Evolutionary conservation across 2,797 vertebrate genomes (phyloP).

Genomic region (Pelodytes ibericus): DNA sequence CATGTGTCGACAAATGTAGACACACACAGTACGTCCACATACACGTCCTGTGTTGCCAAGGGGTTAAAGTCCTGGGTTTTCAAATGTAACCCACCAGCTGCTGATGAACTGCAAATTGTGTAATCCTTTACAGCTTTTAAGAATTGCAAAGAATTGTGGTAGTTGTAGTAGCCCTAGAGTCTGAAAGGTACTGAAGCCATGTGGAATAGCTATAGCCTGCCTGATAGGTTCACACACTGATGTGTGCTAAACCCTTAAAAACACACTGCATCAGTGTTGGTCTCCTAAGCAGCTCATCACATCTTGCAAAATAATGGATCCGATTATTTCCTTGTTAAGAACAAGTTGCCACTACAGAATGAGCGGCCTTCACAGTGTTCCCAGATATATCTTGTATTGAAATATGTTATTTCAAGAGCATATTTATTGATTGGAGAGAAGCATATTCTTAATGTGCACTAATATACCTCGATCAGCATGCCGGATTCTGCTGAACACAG

Average conservation of each 20-base stretch:
- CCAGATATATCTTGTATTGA: constrained; percentile 13
- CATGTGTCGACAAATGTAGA: no score
- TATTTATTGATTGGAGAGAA: constrained; percentile 48
- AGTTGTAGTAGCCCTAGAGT: no score
- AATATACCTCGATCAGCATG: constrained; percentile 44
- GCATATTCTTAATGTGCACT: constrained; percentile 46
- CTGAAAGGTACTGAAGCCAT: no score
- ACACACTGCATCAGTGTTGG: not conserved
- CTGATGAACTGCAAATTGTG: no score
- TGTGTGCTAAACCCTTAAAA: constrained; percentile 4
- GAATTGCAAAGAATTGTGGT: no score
- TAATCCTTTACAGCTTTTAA: no score
- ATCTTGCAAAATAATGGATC: constrained; percentile 12
- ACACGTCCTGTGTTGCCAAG: no score
- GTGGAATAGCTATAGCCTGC: no score
- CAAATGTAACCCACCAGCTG: no score
- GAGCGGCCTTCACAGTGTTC: not conserved
- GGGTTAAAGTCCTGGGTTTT: no score
- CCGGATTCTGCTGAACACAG: constrained; percentile 44
- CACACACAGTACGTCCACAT: no score
- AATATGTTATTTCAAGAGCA: constrained; percentile 35
- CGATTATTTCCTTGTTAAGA: constrained; percentile 17
- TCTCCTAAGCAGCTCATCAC: not conserved
- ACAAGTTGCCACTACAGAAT: constrained; percentile 7
- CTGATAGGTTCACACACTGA: no score